Percentiles rank a stretch among this genome's conserved stretches.
Evolutionary conservation across 2,797 vertebrate genomes (phyloP).

Genomic region (Mormyrops boulengeri): DNA sequence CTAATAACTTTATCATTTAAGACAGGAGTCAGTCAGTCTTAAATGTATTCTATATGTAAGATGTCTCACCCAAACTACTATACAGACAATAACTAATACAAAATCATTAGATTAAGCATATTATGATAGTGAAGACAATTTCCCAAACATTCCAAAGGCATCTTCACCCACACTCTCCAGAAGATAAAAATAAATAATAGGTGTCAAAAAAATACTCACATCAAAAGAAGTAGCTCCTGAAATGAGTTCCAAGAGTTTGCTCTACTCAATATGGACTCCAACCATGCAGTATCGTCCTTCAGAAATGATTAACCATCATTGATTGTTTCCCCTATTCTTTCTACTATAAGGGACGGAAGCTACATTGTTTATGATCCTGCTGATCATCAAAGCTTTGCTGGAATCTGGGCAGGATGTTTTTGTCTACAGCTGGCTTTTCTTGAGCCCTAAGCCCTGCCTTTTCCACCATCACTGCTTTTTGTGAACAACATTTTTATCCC

Average conservation of each 20-base stretch:
- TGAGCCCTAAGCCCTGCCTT: background rate
- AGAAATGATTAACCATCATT: conserved; percentile 30
- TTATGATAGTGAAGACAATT: background rate
- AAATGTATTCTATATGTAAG: background rate
- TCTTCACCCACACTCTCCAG: background rate
- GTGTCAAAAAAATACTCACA: background rate
- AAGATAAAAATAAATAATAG: background rate
- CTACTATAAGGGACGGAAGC: background rate
- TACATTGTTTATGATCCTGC: background rate
- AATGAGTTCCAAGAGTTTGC: conserved; percentile 1
- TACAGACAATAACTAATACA: background rate
- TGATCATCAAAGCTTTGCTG: background rate
- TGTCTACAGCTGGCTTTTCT: background rate
- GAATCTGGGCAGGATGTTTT: background rate
- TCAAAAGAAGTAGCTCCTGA: background rate
- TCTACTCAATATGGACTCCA: background rate
- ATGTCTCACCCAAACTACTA: background rate
- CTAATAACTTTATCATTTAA: background rate
- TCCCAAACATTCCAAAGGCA: background rate
- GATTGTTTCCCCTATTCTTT: conserved; percentile 23
- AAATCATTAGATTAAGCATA: background rate
- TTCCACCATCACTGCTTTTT: background rate
- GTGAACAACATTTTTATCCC: background rate
- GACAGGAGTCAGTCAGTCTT: background rate
- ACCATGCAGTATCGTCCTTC: background rate